Evolutionary conservation across 2,888 invertebrate genomes (phyloP).

Genomic region (Watsonalla binaria): DNA sequence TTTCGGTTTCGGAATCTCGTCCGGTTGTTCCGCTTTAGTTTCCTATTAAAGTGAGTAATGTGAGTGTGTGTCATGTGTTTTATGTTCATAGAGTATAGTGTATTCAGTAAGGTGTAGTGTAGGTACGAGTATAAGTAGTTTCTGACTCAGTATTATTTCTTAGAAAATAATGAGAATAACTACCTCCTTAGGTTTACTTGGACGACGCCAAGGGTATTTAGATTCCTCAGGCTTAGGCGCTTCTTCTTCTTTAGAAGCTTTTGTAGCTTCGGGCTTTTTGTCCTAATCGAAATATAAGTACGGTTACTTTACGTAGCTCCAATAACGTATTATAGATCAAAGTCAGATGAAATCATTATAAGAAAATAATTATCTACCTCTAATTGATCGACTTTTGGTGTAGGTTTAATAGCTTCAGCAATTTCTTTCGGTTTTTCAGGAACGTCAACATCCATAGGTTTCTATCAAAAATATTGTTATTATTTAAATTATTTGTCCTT

Average conservation of each 20-base stretch:
- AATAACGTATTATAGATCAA: constrained; percentile 1
- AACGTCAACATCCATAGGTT: background rate
- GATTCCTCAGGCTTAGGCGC: constrained; percentile 16
- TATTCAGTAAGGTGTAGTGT: background rate
- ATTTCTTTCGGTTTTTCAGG: background rate
- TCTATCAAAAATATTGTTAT: background rate
- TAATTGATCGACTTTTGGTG: constrained; percentile 14
- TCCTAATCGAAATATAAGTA: constrained; percentile 2
- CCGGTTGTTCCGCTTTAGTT: constrained; percentile 4
- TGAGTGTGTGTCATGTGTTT: too few species aligned
- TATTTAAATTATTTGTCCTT: background rate
- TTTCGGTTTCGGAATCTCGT: background rate
- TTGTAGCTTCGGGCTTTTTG: constrained; percentile 9
- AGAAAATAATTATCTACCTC: background rate
- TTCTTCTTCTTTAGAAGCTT: constrained; percentile 6
- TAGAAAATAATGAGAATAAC: constrained; percentile 7
- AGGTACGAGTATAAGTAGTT: background rate
- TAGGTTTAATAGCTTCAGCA: background rate
- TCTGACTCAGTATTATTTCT: background rate
- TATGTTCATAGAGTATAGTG: too few species aligned
- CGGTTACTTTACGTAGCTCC: background rate
- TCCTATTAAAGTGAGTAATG: too few species aligned
- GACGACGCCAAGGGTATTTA: constrained; percentile 17
- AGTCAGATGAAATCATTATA: too few species aligned
- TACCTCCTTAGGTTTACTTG: constrained; percentile 23